Percentiles rank a stretch among this genome's conserved stretches.
These are phyloP conservation scores for Drosophila pseudotakahashii DNA, from an alignment of 2,888 invertebrate genomes.

Conservation along the genomic window DNA sequence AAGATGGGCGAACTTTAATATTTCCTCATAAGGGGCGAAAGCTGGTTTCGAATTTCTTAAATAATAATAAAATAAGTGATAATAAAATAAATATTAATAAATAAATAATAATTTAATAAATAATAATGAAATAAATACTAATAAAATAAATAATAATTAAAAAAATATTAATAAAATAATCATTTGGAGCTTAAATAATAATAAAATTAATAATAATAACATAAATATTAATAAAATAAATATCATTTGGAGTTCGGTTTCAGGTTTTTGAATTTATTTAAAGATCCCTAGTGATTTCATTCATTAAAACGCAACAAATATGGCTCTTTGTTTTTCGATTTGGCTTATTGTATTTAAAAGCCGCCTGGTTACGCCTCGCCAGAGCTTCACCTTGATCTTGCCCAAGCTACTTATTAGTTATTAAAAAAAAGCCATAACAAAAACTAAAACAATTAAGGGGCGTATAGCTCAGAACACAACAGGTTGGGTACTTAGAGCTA, in stretches of 20 bases:
- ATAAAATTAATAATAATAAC: no score
- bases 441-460: conserved; percentile 42
- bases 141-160: no score
- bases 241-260: no score
- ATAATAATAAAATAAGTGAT: no score
- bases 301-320: conserved; percentile 28
- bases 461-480: conserved; percentile 25
- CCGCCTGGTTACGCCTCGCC: conserved; percentile 58
- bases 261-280: no score
- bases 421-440: conserved; percentile 31
- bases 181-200: no score
- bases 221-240: no score
- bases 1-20: not conserved
- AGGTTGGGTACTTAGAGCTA: conserved; percentile 17
- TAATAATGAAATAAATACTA: no score
- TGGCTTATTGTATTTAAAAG: conserved; percentile 29
- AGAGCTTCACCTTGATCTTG: conserved; percentile 67
- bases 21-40: conserved; percentile 18
- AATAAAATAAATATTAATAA: no score
- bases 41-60: not conserved
- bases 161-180: no score
- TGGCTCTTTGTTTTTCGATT: conserved; percentile 22
- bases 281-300: conserved; percentile 35
- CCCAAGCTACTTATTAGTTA: conserved; percentile 33
- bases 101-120: no score